Conservation (phyloP, 2,888 invertebrate genomes). For the Cloeon dipterum region DNA sequence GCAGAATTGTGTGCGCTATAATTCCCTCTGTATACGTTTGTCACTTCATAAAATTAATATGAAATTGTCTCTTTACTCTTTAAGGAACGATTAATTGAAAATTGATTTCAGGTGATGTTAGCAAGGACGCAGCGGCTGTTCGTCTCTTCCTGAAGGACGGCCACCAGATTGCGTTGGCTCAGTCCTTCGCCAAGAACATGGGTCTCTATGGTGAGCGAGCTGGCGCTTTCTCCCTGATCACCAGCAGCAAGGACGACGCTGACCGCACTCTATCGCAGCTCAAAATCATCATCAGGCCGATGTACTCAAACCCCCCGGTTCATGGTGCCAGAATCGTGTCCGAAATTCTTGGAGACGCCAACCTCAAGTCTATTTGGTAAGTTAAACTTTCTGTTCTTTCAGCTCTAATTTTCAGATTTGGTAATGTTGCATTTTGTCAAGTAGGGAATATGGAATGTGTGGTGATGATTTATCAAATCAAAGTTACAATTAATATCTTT, state of each 20-base stretch:
- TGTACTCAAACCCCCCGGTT: constrained; percentile 95
- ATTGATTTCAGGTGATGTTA: constrained; percentile 42
- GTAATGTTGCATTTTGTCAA: not conserved
- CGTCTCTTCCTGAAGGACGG: constrained; percentile 73
- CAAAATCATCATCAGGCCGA: constrained; percentile 82
- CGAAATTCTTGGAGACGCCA: constrained; percentile 52
- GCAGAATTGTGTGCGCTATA: no score
- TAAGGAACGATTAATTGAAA: no score
- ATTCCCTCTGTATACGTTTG: no score
- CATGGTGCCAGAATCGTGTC: constrained; percentile 76
- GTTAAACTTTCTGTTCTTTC: constrained; percentile 9
- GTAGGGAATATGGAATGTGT: not conserved
- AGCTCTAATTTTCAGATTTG: not conserved
- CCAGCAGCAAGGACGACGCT: constrained; percentile 53
- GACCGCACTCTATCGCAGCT: constrained; percentile 74
- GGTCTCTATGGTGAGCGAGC: constrained; percentile 68
- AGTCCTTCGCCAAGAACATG: constrained; percentile 98
- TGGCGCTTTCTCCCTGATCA: constrained; percentile 71
- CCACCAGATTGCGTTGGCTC: constrained; percentile 63
- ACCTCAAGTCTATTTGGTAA: constrained; percentile 51
- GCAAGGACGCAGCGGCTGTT: constrained; percentile 72
- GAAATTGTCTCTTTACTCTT: no score
- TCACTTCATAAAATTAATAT: no score
- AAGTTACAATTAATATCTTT: no score
- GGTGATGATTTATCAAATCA: not conserved